Evolutionary conservation across 2,797 vertebrate genomes (phyloP), one percentile per base, ranked within the genome.

Genomic region (Adelosebastes latens): DNA sequence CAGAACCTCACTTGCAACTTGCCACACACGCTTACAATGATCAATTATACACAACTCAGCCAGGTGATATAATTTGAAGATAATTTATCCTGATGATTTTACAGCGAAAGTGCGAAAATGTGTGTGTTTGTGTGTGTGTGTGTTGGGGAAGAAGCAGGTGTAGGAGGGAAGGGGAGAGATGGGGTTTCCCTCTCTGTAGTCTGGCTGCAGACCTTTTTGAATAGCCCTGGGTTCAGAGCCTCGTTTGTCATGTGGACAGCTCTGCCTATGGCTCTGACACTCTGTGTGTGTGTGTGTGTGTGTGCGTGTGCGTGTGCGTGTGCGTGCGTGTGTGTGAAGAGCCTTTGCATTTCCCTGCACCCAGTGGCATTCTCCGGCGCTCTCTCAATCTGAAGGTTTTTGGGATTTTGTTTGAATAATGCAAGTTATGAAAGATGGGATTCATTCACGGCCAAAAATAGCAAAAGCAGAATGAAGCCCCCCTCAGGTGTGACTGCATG

Each of bases 381-480:
- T 66, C 27, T 84, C 73, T 88, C 74, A 87, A 67, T 89, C 79
- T 68, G 67, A 83, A 10, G 25, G 20, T 73, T 81, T 53, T 91
- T 71, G 24, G 52, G 73, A 72, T 82, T 86, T 85, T 53, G 63
- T 81, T 86, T 91, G 84, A 91, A 89, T 90, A 89, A 89, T 90
- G 72, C 62, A 85, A 80, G 63, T 86, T 80, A 75, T 85, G 86
- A 89, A 76, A 84, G 81, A 89, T 83, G 72, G 53, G 42, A 84
- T 90, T 92, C 72, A 91, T 92, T 89, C 80, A 86, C n/a, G 4
- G 78, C 79, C 63, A 63, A 83, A 92, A 92, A 90, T 89, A 90
- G 75, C 68, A 87, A 64, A 79, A 79, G 55, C 71, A 58, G 60
- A 87, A 82, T 77, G 69, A 89, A 84, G 27, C 64, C 81, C 82